Evolutionary conservation across 2,888 invertebrate genomes (phyloP), one percentile per base, ranked within the genome.

Genomic region (Epinotia nisella): DNA sequence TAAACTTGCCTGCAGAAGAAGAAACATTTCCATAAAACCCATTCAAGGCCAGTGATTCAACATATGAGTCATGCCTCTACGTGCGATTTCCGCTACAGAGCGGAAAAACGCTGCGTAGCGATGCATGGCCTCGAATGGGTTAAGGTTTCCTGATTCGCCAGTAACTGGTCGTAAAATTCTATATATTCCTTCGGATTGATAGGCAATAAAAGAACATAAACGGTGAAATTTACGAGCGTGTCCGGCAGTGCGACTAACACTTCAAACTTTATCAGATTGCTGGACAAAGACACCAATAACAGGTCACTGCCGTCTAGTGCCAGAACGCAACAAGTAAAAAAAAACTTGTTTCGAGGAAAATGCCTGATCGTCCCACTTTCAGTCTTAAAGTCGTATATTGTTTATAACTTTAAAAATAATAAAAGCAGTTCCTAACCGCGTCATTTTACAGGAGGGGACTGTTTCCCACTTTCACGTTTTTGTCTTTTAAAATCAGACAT

Each of bases 181-280:
- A 82, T 80, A 80, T 83, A 79, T 80, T 72, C 77, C 70, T 81
- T 82, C 83, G 82, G 81, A 82, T 78, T 78, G 77, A 76, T 81
- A 79, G 80, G 83, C 87, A 87, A 87, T 90, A 89, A 90, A 88
- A 89, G 89, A 80, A 88, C 88, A 89, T 90, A 90, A 90, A 90
- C 86, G 86, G 83, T 85, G 77, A 82, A 89, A 90, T 90, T 91
- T 91, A 91, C 84, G 88, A 86, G 81, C 81, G 80, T 83, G 79
- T 82, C 80, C 78, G 82, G 81, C 80, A 78, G 77, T 72, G 78
- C 75, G 65, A 78, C 78, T 78, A 81, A 80, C 79, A 83, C 83
- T 84, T 83, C 81, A 82, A 77, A 85, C 83, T 86, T 70, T 88
- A 89, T 90, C 90, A 84, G 89, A 88, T 88, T 85, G 78, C 81